These are phyloP conservation scores for Trachymyrmex septentrionalis DNA, from an alignment of 1,140 invertebrate genomes.

Conservation along the genomic window DNA sequence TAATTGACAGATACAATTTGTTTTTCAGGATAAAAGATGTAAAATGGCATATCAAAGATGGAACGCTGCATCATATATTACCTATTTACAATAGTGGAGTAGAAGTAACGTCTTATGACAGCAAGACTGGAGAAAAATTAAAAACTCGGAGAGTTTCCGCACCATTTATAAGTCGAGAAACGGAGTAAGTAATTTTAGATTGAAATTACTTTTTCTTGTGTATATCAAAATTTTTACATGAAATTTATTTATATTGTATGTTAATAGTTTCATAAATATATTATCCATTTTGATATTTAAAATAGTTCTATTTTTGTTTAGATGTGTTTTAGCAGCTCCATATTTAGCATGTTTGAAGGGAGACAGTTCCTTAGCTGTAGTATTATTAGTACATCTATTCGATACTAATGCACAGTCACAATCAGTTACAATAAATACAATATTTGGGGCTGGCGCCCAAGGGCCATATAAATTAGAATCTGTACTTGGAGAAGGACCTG, in stretches of 20 bases:
- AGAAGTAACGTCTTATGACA: constrained; percentile 90
- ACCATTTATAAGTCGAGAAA: constrained; percentile 88
- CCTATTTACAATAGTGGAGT: constrained; percentile 89
- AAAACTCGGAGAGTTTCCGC: constrained; percentile 88
- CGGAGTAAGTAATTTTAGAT: constrained; percentile 81
- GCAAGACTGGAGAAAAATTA: constrained; percentile 89
- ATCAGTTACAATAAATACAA: constrained; percentile 81
- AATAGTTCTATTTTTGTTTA: constrained; percentile 77
- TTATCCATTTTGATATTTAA: constrained; percentile 44
- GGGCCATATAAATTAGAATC: constrained; percentile 81
- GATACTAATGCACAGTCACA: constrained; percentile 77
- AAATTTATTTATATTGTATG: background rate
- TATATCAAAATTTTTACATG: background rate
- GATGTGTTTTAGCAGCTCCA: constrained; percentile 89
- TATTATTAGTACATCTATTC: constrained; percentile 82
- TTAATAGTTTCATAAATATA: background rate
- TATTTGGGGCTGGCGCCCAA: constrained; percentile 83
- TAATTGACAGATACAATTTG: constrained; percentile 12
- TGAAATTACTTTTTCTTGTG: constrained; percentile 23
- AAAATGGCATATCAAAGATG: constrained; percentile 89
- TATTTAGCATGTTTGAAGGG: constrained; percentile 89
- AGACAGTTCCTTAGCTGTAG: constrained; percentile 81
- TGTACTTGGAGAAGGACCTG: constrained; percentile 76
- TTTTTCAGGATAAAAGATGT: constrained; percentile 82
- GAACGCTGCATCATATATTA: constrained; percentile 89